Evolutionary conservation across 2,888 invertebrate species (phyloP).

Genomic region (Priocnemis perturbator): DNA sequence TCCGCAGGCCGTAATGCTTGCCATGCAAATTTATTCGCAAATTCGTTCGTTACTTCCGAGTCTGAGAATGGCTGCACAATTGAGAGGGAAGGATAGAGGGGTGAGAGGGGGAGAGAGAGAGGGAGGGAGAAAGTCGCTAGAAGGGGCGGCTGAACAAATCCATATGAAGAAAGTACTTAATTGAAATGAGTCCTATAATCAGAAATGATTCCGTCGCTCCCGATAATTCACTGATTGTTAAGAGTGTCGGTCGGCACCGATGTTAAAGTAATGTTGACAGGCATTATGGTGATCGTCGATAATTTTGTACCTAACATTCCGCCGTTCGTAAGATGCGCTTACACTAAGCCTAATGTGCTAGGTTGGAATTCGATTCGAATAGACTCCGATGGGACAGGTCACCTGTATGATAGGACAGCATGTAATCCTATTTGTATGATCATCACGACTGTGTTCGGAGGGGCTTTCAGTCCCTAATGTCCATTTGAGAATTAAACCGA

Average conservation of each 20-base stretch:
- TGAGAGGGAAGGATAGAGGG: neutral
- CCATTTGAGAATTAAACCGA: conserved; percentile 6
- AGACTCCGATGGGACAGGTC: too few species aligned
- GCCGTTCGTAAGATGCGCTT: too few species aligned
- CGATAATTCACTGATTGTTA: too few species aligned
- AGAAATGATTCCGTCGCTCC: too few species aligned
- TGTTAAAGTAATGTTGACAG: too few species aligned
- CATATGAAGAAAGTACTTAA: too few species aligned
- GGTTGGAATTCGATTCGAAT: too few species aligned
- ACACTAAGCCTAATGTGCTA: too few species aligned
- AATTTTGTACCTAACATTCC: too few species aligned
- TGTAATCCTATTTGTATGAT: conserved; percentile 3
- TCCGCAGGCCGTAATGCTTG: conserved; percentile 20
- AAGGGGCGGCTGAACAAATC: neutral
- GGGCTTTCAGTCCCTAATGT: neutral
- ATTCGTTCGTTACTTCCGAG: conserved; percentile 37
- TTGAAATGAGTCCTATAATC: too few species aligned
- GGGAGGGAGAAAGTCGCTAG: neutral
- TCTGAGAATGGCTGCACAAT: conserved; percentile 17
- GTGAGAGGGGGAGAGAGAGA: neutral
- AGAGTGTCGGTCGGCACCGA: too few species aligned
- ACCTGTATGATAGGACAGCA: neutral
- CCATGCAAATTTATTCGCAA: conserved; percentile 49
- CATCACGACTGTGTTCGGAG: neutral
- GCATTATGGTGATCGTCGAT: too few species aligned